Percentiles rank a stretch among this genome's conserved stretches.
These are phyloP conservation scores for Laspeyria flexula DNA, from an alignment of 2,888 invertebrate species.

Conservation along the genomic window DNA sequence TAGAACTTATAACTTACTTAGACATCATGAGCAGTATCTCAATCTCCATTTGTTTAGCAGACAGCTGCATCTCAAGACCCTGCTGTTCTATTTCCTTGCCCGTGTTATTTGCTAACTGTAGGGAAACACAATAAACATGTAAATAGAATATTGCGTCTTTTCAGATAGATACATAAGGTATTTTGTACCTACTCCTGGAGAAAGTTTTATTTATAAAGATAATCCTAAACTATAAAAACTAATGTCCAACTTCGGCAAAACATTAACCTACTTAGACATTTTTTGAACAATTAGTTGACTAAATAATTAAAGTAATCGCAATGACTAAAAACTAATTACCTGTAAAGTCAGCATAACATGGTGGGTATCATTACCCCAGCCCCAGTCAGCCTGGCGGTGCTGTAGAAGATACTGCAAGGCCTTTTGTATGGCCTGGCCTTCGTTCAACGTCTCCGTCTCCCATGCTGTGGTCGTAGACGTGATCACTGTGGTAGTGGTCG, in stretches of 20 bases:
- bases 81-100: slow-evolving; percentile 87
- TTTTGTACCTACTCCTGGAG: no score
- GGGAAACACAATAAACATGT: slow-evolving; percentile 25
- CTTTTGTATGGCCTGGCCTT: slow-evolving; percentile 87
- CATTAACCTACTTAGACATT: no score
- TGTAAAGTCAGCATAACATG: slow-evolving; percentile 93
- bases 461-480: slow-evolving; percentile 68
- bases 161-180: no score
- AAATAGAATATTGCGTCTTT: not conserved
- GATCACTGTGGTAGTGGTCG: slow-evolving; percentile 57
- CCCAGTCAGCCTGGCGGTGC: slow-evolving; percentile 91
- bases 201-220: no score
- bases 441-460: slow-evolving; percentile 77
- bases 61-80: slow-evolving; percentile 90
- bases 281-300: no score
- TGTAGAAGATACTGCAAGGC: slow-evolving; percentile 91
- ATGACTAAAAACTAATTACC: slow-evolving; percentile 63
- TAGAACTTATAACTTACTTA: slow-evolving; percentile 82
- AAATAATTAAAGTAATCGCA: no score
- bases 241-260: no score
- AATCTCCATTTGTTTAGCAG: slow-evolving; percentile 95
- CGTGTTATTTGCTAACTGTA: slow-evolving; percentile 85
- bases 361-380: slow-evolving; percentile 94
- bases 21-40: slow-evolving; percentile 94
- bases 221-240: no score